These are phyloP conservation scores for human DNA, from an alignment of 2,113 vertebrate species.

Conservation along the genomic window GRCh38 chr11:101061501-101062000, in stretches of 20 bases:
- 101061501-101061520: slow-evolving; percentile 16
- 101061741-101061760: not conserved
- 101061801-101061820: not conserved
- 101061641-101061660: not conserved
- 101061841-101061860: not conserved
- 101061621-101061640: not conserved
- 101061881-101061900: not conserved
- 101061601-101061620: not conserved
- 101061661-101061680: slow-evolving; percentile 39
- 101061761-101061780: not conserved
- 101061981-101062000: not conserved
- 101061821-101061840: not conserved
- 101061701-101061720: not conserved
- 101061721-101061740: not conserved
- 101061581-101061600: slow-evolving; percentile 44
- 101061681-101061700: not conserved
- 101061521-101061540: not conserved
- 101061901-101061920: not conserved
- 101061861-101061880: not conserved
- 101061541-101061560: slow-evolving; percentile 29
- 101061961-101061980: not conserved
- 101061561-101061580: slow-evolving; percentile 30
- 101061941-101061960: not conserved
- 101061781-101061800: not conserved
- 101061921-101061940: not conserved